Evolutionary conservation across 2,888 invertebrate species (phyloP).

Genomic region (Bursaphelenchus okinawaensis): DNA sequence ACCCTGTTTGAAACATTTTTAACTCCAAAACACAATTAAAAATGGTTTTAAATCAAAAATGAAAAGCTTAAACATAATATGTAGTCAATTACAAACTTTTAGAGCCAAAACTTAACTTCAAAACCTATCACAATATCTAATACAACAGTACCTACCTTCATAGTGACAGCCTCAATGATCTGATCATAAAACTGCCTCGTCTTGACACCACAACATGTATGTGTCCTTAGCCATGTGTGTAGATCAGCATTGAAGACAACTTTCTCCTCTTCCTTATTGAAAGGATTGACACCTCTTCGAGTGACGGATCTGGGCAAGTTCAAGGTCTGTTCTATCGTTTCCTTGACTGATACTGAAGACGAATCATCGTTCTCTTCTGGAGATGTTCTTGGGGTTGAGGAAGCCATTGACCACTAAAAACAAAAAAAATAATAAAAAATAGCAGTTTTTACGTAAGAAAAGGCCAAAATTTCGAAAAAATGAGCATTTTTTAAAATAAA

Average conservation of each 20-base stretch:
- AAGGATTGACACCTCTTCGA: neutral
- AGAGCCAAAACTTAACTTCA: no score
- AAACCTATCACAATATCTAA: no score
- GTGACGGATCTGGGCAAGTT: neutral
- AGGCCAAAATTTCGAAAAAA: neutral
- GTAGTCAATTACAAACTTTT: no score
- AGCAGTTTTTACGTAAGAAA: no score
- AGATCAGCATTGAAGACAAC: neutral
- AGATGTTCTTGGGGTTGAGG: neutral
- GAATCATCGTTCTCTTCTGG: neutral
- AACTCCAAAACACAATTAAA: no score
- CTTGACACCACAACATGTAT: neutral
- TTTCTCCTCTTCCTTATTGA: neutral
- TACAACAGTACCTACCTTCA: neutral
- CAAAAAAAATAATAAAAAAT: no score
- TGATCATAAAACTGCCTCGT: neutral
- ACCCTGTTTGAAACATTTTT: no score
- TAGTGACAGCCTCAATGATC: neutral
- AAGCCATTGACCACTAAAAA: neutral
- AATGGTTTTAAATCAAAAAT: no score
- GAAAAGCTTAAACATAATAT: no score
- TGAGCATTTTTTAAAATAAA: no score
- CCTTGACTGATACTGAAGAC: neutral
- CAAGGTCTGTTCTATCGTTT: neutral
- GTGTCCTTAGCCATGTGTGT: neutral